phyloP scores from a whole-genome alignment of 2,113 vertebrate genomes.

The Ivindomyrus marchei region DNA sequence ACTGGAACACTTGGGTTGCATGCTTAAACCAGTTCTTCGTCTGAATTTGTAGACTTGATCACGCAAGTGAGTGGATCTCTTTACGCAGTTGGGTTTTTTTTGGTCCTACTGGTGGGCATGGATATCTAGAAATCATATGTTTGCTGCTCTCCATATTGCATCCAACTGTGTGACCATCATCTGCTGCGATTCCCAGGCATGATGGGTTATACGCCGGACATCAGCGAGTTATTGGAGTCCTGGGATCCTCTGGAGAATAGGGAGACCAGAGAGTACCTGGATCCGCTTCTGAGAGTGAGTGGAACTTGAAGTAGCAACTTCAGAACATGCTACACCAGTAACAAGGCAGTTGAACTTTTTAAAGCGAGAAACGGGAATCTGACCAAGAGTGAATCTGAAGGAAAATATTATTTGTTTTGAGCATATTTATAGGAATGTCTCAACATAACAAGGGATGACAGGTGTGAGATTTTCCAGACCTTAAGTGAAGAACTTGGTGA shows the following conservation, averaged over 20 bases:
- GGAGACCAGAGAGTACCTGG: slow-evolving; percentile 86
- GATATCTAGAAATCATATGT: background rate
- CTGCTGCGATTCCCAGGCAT: slow-evolving; percentile 67
- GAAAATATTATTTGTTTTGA: background rate
- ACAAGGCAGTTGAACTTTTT: background rate
- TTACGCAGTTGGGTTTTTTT: background rate
- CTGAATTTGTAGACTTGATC: background rate
- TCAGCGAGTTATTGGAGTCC: slow-evolving; percentile 74
- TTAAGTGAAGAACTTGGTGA: slow-evolving; percentile 88
- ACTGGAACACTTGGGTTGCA: background rate
- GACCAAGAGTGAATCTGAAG: background rate
- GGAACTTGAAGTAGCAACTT: background rate
- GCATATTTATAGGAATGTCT: slow-evolving; percentile 62
- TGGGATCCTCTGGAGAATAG: slow-evolving; percentile 89
- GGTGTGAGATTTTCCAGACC: slow-evolving; percentile 89
- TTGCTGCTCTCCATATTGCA: background rate
- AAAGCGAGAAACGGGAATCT: background rate
- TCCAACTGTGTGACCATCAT: background rate
- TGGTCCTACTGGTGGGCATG: background rate
- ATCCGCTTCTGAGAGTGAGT: slow-evolving; percentile 77
- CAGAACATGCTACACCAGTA: background rate
- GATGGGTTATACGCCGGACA: slow-evolving; percentile 76
- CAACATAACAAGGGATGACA: slow-evolving; percentile 92
- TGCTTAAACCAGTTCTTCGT: background rate
- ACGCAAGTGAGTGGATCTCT: background rate